Base-by-base conservation (phyloP, 2,113 vertebrate species). In the Cavia aperea region DNA sequence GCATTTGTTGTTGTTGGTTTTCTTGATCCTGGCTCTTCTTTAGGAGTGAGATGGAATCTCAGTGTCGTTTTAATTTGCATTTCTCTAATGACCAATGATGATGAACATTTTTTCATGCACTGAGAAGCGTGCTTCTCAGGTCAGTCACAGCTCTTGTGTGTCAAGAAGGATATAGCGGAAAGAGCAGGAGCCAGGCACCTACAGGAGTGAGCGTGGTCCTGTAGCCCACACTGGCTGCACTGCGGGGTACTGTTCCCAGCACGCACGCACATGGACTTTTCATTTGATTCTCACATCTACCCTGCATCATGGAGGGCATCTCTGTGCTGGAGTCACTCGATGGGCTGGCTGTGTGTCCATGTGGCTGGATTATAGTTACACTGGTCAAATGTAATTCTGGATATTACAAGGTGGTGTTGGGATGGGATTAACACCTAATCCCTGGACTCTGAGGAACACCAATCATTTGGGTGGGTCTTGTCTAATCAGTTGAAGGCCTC, bases 181-280 rank as follows among this genome's bases (percentile, higher is more conserved):
- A 23, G 54, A 43, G 29, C 43, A 62, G 63, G n/a, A 18, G 89
- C 39, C 43, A 62, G 51, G 36, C 19, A 14, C 54, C n/a, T 5
- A 58, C 21, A 13, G 62, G 72, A 46, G 5, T 1, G 49, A n/a
- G 15, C 2, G 9, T 1, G 54, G 14, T 8, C n/a, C 58, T 13
- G 24, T 1, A 0, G 29, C 10, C 51, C 51, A 54, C 51, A 54
- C 51, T 54, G 51, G 36, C 36, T 29, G 0, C 1, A 1, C 2
- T 5, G 14, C 24, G 0, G 7, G 63, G 73, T 31, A n/a, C 49
- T 7, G 7, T 23, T 10, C 63, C 8, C 16, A 3, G 51, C 81
- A 33, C 11, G 5, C 56, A 14, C 1, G 2, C 2, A 11, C 5
- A 49, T 3, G 26, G 1, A 49, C 73, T 21, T 12, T 19, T 36